Conservation (phyloP, 2,113 vertebrate species). For the Engraulis encrasicolus region DNA sequence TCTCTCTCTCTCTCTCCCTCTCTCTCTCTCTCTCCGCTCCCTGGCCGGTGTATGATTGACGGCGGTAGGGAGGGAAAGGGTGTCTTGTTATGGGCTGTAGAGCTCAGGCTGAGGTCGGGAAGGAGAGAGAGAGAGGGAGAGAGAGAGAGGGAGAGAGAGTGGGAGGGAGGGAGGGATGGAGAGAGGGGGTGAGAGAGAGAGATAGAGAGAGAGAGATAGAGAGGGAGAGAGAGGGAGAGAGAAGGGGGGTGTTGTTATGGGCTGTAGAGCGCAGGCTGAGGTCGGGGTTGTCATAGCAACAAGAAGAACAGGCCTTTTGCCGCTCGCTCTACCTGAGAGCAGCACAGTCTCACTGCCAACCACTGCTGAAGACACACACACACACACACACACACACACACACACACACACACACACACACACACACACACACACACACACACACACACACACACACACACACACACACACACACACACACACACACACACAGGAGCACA, state of each 20-base stretch:
- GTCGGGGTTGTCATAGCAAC: constrained; percentile 84
- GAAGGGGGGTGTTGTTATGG: constrained; percentile 85
- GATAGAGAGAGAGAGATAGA: too few relatives aligned
- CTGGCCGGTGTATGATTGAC: constrained; percentile 80
- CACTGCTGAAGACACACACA: constrained; percentile 9
- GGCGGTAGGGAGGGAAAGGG: too few relatives aligned
- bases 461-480: constrained; percentile 19
- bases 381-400: neutral
- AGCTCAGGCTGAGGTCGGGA: constrained; percentile 81
- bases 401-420: neutral
- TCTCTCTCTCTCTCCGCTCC: constrained; percentile 54
- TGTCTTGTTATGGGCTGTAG: constrained; percentile 84
- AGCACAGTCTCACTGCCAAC: constrained; percentile 15
- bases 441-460: neutral
- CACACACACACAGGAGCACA: constrained; percentile 40
- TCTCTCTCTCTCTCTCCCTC: constrained; percentile 35
- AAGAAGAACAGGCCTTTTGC: constrained; percentile 70
- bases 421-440: neutral
- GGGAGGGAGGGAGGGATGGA: too few relatives aligned
- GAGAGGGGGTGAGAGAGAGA: too few relatives aligned
- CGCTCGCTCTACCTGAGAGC: constrained; percentile 42
- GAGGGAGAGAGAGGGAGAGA: too few relatives aligned
- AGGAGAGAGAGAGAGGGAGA: too few relatives aligned
- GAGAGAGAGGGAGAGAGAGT: too few relatives aligned
- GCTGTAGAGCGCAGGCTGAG: constrained; percentile 82